These are phyloP conservation scores for Molorchus minor DNA, from an alignment of 2,888 invertebrate genomes.

Conservation along the genomic window DNA sequence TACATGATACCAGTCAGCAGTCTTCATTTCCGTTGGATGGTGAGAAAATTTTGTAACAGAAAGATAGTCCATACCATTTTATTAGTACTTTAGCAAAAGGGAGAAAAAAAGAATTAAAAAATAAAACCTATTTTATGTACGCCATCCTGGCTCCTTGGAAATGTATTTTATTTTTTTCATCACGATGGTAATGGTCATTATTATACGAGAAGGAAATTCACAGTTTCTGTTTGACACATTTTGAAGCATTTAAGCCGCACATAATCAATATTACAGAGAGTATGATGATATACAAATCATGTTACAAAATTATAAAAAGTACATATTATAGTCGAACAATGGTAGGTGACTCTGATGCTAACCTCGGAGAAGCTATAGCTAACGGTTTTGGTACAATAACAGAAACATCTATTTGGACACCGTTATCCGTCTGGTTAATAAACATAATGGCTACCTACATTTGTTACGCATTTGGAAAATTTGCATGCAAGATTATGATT, in stretches of 20 bases:
- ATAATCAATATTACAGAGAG: slow-evolving; percentile 66
- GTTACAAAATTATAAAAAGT: slow-evolving; percentile 9
- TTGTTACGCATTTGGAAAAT: slow-evolving; percentile 76
- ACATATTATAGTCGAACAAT: slow-evolving; percentile 62
- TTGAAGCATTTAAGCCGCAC: slow-evolving; percentile 66
- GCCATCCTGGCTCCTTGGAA: slow-evolving; percentile 80
- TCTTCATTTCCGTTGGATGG: slow-evolving; percentile 80
- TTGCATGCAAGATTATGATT: slow-evolving; percentile 88
- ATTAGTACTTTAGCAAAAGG: slow-evolving; percentile 59
- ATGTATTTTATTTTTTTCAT: slow-evolving; percentile 75
- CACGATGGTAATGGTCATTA: slow-evolving; percentile 68
- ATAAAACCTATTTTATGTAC: slow-evolving; percentile 76
- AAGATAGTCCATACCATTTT: slow-evolving; percentile 45
- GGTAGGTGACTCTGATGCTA: slow-evolving; percentile 53
- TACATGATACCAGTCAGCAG: slow-evolving; percentile 70
- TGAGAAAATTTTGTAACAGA: slow-evolving; percentile 81
- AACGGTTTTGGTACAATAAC: slow-evolving; percentile 38
- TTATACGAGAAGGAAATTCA: slow-evolving; percentile 62
- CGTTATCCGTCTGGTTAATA: slow-evolving; percentile 71
- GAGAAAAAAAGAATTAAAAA: slow-evolving; percentile 52
- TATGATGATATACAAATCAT: slow-evolving; percentile 49
- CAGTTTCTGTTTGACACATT: slow-evolving; percentile 65
- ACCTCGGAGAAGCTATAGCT: slow-evolving; percentile 48
- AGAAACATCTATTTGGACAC: slow-evolving; percentile 58
- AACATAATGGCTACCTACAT: slow-evolving; percentile 75